Percentiles rank a stretch among this genome's conserved stretches.
These are phyloP conservation scores for Peromyscus attwateri DNA, from an alignment of 2,797 vertebrate species.

Conservation along the genomic window DNA sequence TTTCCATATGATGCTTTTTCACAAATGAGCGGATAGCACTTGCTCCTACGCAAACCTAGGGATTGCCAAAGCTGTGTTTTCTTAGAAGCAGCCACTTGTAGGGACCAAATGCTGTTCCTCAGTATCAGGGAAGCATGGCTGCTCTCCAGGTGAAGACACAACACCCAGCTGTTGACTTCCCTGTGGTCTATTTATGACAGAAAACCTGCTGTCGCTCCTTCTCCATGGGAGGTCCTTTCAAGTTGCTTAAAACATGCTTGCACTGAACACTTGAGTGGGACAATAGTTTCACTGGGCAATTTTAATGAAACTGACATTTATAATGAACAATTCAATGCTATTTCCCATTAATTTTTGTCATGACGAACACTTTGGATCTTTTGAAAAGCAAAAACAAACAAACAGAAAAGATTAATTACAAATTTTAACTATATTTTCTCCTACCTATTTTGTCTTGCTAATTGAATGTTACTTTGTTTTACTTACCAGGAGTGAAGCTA, in stretches of 20 bases:
- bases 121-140: neutral
- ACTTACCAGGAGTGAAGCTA: conserved; percentile 12
- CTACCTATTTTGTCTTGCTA: neutral
- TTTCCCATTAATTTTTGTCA: conserved; percentile 42
- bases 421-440: conserved; percentile 28
- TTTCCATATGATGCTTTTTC: neutral
- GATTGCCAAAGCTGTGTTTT: neutral
- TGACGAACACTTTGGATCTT: neutral
- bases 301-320: conserved; percentile 5
- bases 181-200: fast-evolving
- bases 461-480: neutral
- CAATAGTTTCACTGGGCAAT: neutral
- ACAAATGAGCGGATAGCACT: neutral
- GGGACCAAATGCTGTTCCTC: neutral
- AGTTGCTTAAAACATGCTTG: neutral
- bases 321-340: neutral
- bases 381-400: neutral
- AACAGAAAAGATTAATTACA: neutral
- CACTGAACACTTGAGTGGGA: neutral
- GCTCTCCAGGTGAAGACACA: neutral
- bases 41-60: neutral
- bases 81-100: neutral
- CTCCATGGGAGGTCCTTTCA: neutral
- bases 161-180: neutral
- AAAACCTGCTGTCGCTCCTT: neutral